Conservation (phyloP, 1,140 invertebrate species). For the Lasioglossum albipes region DNA sequence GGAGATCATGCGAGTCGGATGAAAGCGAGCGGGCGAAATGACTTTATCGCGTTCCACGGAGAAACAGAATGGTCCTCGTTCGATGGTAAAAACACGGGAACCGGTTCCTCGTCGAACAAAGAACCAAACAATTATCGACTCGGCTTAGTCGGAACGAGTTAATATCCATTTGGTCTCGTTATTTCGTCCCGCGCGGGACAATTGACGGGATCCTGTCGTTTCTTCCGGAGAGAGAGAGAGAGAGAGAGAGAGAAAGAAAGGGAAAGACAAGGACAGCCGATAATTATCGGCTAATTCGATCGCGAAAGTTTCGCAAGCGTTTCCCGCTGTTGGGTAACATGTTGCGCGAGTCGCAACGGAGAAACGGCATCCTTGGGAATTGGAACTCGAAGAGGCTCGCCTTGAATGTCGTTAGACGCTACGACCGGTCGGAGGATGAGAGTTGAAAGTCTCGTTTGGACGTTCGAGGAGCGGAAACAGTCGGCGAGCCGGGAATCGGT, state of each 20-base stretch:
- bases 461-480: background rate
- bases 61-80: too few relatives aligned
- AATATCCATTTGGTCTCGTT: background rate
- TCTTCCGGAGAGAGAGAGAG: background rate
- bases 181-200: background rate
- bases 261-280: background rate
- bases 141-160: background rate
- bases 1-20: background rate
- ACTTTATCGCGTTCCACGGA: too few relatives aligned
- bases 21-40: background rate
- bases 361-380: background rate
- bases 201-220: background rate
- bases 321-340: constrained; percentile 3
- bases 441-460: background rate
- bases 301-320: background rate
- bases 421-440: background rate
- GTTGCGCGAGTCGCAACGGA: background rate
- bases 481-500: background rate
- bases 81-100: too few relatives aligned
- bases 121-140: too few relatives aligned
- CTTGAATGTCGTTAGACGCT: background rate
- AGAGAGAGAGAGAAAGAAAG: too few relatives aligned
- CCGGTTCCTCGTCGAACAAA: too few relatives aligned
- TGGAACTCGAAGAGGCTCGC: constrained; percentile 4
- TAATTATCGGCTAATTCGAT: constrained; percentile 7